Evolutionary conservation across 2,888 invertebrate species (phyloP).

Genomic region (Zele albiditarsus): DNA sequence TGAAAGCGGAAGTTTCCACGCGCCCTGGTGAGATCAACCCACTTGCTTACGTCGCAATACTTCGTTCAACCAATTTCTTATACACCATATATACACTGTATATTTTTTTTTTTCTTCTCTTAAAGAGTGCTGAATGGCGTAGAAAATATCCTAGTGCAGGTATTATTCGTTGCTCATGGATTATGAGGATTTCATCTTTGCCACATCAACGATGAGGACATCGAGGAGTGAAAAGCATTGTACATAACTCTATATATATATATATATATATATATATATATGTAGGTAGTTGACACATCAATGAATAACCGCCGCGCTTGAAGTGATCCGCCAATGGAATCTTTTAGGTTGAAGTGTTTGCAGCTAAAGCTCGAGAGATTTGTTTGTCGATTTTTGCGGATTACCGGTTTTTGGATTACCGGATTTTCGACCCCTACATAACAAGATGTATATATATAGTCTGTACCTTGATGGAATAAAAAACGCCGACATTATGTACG

Average conservation of each 20-base stretch:
- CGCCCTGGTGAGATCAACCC: conserved; percentile 38
- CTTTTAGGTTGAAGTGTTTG: conserved; percentile 3
- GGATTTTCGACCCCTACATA: conserved; percentile 45
- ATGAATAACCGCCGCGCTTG: background rate
- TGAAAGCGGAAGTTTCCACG: conserved; percentile 32
- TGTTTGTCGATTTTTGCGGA: conserved; percentile 52
- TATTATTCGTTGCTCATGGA: conserved; percentile 17
- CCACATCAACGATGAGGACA: background rate
- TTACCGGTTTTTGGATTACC: conserved; percentile 54
- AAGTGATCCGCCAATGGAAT: conserved; percentile 23
- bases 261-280: background rate
- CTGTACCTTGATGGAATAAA: background rate
- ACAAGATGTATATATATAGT: background rate
- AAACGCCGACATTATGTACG: background rate
- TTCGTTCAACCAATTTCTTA: conserved; percentile 40
- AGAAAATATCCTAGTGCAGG: background rate
- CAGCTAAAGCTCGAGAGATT: conserved; percentile 41
- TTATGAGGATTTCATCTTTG: conserved; percentile 33
- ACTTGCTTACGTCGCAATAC: conserved; percentile 40
- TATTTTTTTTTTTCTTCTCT: background rate
- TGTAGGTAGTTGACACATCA: conserved; percentile 6
- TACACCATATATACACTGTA: background rate
- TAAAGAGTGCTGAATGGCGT: background rate
- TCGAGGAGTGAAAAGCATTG: conserved; percentile 22
- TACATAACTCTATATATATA: background rate